Percentiles rank a stretch among this genome's conserved stretches.
These are phyloP conservation scores for Coilia nasus DNA, from an alignment of 2,797 vertebrate species.

Conservation along the genomic window DNA sequence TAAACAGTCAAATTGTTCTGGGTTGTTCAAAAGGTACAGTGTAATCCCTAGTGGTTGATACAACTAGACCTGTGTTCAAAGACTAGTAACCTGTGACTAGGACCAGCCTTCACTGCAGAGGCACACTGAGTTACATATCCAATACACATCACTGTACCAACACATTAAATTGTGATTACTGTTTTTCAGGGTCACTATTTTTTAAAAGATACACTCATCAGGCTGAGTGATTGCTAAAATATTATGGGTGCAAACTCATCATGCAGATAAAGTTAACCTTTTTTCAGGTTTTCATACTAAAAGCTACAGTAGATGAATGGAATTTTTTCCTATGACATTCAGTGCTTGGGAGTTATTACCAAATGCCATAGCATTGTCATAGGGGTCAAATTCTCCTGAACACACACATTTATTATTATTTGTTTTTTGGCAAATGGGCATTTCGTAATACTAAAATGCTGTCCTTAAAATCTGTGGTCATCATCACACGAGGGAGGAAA, in stretches of 20 bases:
- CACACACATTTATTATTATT: background rate
- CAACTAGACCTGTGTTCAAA: background rate
- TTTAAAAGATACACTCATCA: background rate
- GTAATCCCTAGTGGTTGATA: background rate
- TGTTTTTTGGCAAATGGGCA: background rate
- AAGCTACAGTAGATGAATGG: background rate
- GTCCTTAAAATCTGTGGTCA: slow-evolving; percentile 39
- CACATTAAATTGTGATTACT: background rate
- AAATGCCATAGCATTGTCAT: background rate
- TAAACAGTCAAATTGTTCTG: background rate
- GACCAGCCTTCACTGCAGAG: background rate
- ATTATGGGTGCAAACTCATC: background rate
- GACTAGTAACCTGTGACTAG: background rate
- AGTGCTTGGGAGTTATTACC: background rate
- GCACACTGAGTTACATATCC: background rate
- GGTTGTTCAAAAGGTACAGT: background rate
- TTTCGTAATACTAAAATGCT: slow-evolving; percentile 50
- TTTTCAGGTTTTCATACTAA: background rate
- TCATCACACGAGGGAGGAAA: slow-evolving; percentile 13
- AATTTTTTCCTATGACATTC: background rate
- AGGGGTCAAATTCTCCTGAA: slow-evolving; percentile 1
- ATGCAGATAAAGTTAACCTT: background rate
- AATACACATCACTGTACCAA: background rate
- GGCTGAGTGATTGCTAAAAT: background rate
- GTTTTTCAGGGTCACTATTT: background rate